Conservation (phyloP, 2,797 vertebrate species). For the Sylvia borin region DNA sequence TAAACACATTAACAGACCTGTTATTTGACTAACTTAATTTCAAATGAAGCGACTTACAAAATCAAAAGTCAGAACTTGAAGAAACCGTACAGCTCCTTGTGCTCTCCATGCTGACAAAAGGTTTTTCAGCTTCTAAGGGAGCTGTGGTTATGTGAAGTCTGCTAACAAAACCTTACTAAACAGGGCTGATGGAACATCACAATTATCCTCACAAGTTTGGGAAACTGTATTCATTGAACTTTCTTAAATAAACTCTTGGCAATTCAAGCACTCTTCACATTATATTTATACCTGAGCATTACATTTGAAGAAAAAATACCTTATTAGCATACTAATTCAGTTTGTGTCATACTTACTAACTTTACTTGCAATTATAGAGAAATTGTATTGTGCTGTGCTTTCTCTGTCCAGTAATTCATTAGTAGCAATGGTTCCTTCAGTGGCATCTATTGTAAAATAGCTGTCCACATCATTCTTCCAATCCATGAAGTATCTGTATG, state of each 20-base stretch:
- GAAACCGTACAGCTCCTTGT: neutral
- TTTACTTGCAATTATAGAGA: conserved; percentile 96
- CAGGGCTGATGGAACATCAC: neutral
- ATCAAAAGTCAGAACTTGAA: neutral
- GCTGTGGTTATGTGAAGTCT: neutral
- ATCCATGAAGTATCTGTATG: conserved; percentile 92
- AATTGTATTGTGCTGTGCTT: conserved; percentile 91
- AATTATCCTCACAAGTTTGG: neutral
- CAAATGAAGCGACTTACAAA: neutral
- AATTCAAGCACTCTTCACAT: conserved; percentile 11
- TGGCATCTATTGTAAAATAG: conserved; percentile 93
- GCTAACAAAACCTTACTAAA: neutral
- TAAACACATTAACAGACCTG: neutral
- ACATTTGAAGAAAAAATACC: neutral
- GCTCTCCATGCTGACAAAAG: neutral
- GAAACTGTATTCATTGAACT: neutral
- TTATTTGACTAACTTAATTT: neutral
- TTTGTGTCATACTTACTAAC: conserved; percentile 90
- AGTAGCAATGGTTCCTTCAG: conserved; percentile 93
- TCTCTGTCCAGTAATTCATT: conserved; percentile 94
- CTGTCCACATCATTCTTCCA: conserved; percentile 92
- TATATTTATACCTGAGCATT: neutral
- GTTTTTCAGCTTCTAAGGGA: neutral
- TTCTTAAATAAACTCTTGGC: conserved; percentile 18
- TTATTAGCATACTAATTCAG: conserved; percentile 35